Evolutionary conservation across 2,113 vertebrate genomes (phyloP), one percentile per base, ranked within the genome.

Genomic region (Talpa occidentalis): DNA sequence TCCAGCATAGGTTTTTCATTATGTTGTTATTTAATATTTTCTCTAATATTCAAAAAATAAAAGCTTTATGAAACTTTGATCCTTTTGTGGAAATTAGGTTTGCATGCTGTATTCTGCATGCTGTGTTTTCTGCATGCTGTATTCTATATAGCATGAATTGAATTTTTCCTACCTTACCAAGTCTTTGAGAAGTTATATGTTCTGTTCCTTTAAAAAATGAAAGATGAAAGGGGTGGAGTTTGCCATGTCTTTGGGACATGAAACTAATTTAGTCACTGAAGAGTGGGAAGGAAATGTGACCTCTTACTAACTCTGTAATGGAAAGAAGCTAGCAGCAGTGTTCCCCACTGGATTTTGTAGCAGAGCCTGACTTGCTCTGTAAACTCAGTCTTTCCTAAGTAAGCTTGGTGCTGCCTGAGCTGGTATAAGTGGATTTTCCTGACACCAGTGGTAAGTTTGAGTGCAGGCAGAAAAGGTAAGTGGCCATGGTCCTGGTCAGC

Each of bases 271-370:
- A 72, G 37, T 69, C 35, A 80, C 77, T 94, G 76, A 86, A 78
- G 66, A 96, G 62, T 91, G 72, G 95, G 97, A 96, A 96, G 95
- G 97, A 96, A 59, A 40, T 10, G 0, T 62, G 92, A 94, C 74
- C 73, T 92, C 70, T 76, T 81, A n/a, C 76, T 80, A 59, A 26
- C 77, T 87, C 22, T 32, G 10, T 60, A 81, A 54, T 47, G 40
- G 80, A 10, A 64, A 62, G 28, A 42, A 62, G 26, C 54, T 62
- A 66, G 44, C 73, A 78, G 42, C 30, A 10, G 9, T 37, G 47
- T 54, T 32, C 47, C 21, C 42, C 37, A 0, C 59, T 88, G 44
- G 73, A 22, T 62, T 52, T 28, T 92, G 8, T 59, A 4, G 89
- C n/a, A 86, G 72, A 60, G 2, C 21, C 1, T 69, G 22, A 73